A percentile compares a stretch with the other conserved stretches of the same genome.
These are phyloP conservation scores for Sycobia sp. DNA, from an alignment of 1,140 invertebrate species.

Conservation along the genomic window DNA sequence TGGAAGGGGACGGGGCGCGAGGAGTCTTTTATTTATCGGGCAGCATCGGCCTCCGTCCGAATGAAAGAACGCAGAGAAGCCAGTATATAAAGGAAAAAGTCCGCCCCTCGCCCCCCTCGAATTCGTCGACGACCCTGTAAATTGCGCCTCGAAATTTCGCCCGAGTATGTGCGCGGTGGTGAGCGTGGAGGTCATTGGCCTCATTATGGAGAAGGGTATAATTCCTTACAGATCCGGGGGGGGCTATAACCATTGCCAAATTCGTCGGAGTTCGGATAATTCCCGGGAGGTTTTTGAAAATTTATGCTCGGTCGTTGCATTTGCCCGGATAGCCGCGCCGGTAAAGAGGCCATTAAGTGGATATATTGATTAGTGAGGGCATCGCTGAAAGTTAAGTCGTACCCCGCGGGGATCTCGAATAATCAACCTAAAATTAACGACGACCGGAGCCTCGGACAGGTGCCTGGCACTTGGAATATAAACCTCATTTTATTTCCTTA, in stretches of 20 bases:
- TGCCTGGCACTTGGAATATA: no score
- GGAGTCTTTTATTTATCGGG: slow-evolving; percentile 37
- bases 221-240: slow-evolving; percentile 1
- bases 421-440: no score
- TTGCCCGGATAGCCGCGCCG: neutral
- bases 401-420: no score
- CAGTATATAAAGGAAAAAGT: no score
- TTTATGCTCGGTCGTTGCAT: slow-evolving; percentile 2
- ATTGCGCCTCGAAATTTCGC: slow-evolving; percentile 17
- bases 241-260: slow-evolving; percentile 11
- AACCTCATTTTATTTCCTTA: no score
- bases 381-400: no score
- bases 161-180: neutral
- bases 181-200: neutral
- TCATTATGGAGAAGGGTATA: slow-evolving; percentile 13
- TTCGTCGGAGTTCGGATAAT: slow-evolving; percentile 1
- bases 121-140: slow-evolving; percentile 10
- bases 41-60: slow-evolving; percentile 39
- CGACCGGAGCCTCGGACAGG: no score
- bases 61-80: no score
- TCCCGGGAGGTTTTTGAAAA: neutral
- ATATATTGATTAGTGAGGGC: no score
- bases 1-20: neutral
- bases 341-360: slow-evolving; percentile 13
- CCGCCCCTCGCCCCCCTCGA: neutral